Conservation (phyloP, 1,140 invertebrate species). For the Aphis craccivora region DNA sequence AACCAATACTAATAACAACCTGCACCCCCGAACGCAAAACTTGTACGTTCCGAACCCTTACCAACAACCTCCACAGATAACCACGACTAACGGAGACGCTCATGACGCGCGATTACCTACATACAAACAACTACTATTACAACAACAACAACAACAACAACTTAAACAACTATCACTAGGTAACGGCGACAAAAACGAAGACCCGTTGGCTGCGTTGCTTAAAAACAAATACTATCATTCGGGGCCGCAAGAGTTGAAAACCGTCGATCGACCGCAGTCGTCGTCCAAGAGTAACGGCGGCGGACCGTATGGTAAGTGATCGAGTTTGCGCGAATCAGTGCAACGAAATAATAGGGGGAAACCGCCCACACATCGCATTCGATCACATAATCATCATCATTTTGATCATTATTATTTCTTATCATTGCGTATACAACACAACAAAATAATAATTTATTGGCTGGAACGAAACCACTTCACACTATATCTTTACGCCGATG, state of each 20-base stretch:
- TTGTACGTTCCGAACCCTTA: conserved; percentile 22
- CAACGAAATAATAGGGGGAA: neutral
- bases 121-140: neutral
- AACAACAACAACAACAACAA: conserved; percentile 47
- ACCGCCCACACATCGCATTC: neutral
- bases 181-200: conserved; percentile 48
- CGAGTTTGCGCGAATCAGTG: neutral
- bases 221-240: conserved; percentile 50
- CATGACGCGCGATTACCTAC: neutral
- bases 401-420: neutral
- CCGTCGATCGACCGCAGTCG: conserved; percentile 7
- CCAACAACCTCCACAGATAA: neutral
- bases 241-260: conserved; percentile 52
- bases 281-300: conserved; percentile 22
- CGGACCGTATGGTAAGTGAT: conserved; percentile 38
- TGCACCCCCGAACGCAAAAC: neutral
- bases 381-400: neutral
- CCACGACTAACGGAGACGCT: neutral
- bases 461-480: neutral
- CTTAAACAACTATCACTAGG: neutral
- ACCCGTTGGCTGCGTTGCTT: conserved; percentile 20
- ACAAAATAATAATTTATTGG: neutral
- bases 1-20: neutral
- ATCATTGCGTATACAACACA: neutral
- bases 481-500: neutral